Evolutionary conservation across 2,113 vertebrate species (phyloP).

Genomic region (Oncorhynchus clarkii): DNA sequence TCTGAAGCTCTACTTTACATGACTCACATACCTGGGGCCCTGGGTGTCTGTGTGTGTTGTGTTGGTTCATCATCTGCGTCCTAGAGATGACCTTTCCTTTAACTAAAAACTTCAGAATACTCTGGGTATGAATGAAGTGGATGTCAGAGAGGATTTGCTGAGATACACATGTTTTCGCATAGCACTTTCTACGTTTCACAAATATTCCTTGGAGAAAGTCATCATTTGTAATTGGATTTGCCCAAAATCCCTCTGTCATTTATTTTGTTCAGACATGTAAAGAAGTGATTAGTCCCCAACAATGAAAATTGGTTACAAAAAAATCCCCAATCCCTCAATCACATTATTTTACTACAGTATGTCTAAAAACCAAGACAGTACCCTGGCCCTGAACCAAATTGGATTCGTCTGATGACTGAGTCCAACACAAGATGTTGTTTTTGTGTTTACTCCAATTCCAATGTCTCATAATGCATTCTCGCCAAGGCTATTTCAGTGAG

Average conservation of each 20-base stretch:
- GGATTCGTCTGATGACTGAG: too few relatives aligned
- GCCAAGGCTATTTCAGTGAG: background rate
- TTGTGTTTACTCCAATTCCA: too few relatives aligned
- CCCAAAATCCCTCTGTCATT: background rate
- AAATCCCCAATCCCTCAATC: too few relatives aligned
- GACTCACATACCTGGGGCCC: too few relatives aligned
- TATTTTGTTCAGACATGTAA: too few relatives aligned
- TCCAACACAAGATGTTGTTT: too few relatives aligned
- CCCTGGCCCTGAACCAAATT: background rate
- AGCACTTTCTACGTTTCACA: too few relatives aligned
- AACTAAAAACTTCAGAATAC: background rate
- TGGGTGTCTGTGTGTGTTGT: background rate
- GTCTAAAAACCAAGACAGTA: background rate
- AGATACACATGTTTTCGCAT: background rate
- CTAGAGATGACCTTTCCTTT: background rate
- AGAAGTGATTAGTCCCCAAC: too few relatives aligned
- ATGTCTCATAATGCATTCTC: background rate
- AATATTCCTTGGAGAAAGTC: background rate
- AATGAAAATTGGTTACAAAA: too few relatives aligned
- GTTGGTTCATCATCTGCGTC: background rate
- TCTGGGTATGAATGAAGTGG: background rate
- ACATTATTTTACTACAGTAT: background rate
- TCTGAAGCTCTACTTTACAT: too few relatives aligned
- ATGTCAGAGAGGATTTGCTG: background rate
- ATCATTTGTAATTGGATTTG: too few relatives aligned